Conservation (phyloP, 2,113 vertebrate genomes). For the Phyllostomus discolor region DNA sequence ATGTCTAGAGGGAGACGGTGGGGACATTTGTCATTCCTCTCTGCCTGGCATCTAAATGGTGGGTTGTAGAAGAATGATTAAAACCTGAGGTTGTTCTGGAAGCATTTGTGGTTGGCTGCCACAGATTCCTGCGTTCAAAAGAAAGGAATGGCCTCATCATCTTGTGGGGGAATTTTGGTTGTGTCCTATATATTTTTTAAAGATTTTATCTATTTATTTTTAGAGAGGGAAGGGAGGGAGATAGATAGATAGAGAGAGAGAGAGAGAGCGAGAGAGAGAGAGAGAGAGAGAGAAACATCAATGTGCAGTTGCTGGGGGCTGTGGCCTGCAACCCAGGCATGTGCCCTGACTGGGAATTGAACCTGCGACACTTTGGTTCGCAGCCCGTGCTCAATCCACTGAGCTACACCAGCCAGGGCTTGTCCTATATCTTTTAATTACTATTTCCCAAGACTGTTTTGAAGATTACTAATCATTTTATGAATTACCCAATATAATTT, state of each 20-base stretch:
- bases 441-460: not conserved
- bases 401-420: too few relatives aligned
- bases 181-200: too few relatives aligned
- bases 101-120: not conserved
- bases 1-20: not conserved
- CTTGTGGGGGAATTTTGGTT: not conserved
- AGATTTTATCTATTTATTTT: too few relatives aligned
- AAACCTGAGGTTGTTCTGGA: not conserved
- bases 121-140: not conserved
- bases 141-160: not conserved
- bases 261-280: too few relatives aligned
- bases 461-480: not conserved
- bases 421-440: not conserved
- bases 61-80: not conserved
- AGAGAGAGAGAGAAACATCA: too few relatives aligned
- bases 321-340: too few relatives aligned
- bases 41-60: not conserved
- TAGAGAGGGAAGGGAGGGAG: too few relatives aligned
- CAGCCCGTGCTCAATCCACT: too few relatives aligned
- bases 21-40: not conserved
- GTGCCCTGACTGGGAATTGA: too few relatives aligned
- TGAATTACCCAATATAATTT: not conserved
- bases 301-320: too few relatives aligned
- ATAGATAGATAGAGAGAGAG: too few relatives aligned
- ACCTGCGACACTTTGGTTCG: too few relatives aligned